Evolutionary conservation across 2,888 invertebrate genomes (phyloP).

Genomic region (Agelastica alni): DNA sequence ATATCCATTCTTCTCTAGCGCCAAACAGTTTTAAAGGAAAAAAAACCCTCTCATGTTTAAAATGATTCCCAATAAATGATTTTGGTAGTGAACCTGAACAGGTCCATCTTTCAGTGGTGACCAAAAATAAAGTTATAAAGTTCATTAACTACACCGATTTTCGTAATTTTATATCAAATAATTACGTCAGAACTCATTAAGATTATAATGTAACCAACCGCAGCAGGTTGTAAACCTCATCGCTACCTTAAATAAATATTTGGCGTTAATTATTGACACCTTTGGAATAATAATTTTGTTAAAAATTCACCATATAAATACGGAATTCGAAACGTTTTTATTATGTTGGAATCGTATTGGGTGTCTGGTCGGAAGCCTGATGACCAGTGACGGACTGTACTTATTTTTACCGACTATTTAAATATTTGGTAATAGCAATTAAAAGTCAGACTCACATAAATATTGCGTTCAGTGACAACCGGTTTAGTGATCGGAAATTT

Average conservation of each 20-base stretch:
- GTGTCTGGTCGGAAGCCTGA: slow-evolving; percentile 6
- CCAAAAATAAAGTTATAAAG: no score
- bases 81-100: no score
- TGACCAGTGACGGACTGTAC: background rate
- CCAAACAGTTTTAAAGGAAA: no score
- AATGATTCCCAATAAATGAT: no score
- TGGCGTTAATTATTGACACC: slow-evolving; percentile 22
- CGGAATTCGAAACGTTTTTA: slow-evolving; percentile 19
- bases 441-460: no score
- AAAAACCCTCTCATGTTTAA: no score
- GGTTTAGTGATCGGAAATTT: no score
- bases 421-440: no score
- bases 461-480: no score
- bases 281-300: slow-evolving; percentile 23
- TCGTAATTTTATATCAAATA: background rate
- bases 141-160: slow-evolving; percentile 6
- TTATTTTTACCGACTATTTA: no score
- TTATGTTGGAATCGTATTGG: slow-evolving; percentile 17
- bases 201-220: slow-evolving; percentile 9
- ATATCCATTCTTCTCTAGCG: no score
- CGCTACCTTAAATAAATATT: slow-evolving; percentile 17
- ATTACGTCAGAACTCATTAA: slow-evolving; percentile 14
- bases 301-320: slow-evolving; percentile 22
- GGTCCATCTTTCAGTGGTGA: no score
- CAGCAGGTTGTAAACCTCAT: slow-evolving; percentile 11